Evolutionary conservation across 2,888 invertebrate species (phyloP).

Genomic region (Cryptosula pallasiana): DNA sequence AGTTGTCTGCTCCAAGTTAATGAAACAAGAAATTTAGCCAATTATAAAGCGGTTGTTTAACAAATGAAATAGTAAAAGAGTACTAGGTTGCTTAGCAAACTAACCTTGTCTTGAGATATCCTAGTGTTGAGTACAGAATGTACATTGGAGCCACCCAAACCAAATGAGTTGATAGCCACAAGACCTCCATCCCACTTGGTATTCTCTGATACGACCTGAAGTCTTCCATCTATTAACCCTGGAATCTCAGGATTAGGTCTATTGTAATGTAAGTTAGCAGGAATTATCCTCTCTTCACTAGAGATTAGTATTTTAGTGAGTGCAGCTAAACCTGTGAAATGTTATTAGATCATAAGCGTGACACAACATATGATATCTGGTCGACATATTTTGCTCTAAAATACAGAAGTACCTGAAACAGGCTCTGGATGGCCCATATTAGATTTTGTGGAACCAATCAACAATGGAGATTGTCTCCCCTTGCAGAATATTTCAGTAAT

Average conservation of each 20-base stretch:
- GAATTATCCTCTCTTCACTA: conserved; percentile 84
- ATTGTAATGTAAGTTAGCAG: conserved; percentile 83
- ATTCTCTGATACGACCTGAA: conserved; percentile 80
- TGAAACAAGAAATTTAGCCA: no score
- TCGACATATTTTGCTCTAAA: no score
- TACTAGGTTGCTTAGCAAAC: no score
- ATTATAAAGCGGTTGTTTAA: no score
- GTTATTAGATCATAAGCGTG: no score
- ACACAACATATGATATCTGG: no score
- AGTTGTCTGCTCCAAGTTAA: no score
- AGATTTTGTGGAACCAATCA: conserved; percentile 93
- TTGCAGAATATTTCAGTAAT: conserved; percentile 66
- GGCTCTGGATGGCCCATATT: conserved; percentile 99
- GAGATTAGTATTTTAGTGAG: conserved; percentile 85
- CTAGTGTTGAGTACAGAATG: conserved; percentile 45
- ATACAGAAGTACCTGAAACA: conserved; percentile 55
- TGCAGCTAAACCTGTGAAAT: conserved; percentile 74
- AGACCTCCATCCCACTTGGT: conserved; percentile 85
- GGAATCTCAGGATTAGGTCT: conserved; percentile 84
- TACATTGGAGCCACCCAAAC: conserved; percentile 77
- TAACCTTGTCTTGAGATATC: neutral
- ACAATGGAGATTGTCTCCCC: conserved; percentile 61
- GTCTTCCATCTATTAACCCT: conserved; percentile 76
- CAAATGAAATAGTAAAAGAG: no score
- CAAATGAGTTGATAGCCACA: conserved; percentile 90